Evolutionary conservation across 2,888 invertebrate genomes (phyloP).

Genomic region (Calephelis perditalis): DNA sequence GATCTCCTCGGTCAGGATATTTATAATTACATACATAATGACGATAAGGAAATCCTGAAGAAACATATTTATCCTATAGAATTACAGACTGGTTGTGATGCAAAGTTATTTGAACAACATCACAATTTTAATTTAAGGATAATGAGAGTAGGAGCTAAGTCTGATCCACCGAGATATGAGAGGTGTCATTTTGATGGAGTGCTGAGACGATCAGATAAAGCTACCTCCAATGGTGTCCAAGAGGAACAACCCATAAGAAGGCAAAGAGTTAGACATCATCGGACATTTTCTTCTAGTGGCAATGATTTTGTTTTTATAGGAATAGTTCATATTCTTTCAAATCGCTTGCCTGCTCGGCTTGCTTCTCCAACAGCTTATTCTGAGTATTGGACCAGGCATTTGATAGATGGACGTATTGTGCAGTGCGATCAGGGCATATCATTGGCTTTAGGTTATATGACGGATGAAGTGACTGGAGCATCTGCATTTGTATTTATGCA

Average conservation of each 20-base stretch:
- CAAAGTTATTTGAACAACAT: constrained; percentile 60
- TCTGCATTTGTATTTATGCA: constrained; percentile 95
- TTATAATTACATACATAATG: constrained; percentile 88
- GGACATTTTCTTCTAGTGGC: constrained; percentile 75
- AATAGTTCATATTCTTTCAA: constrained; percentile 82
- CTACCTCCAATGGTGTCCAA: constrained; percentile 69
- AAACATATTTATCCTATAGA: constrained; percentile 81
- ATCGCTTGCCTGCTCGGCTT: constrained; percentile 74
- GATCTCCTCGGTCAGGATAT: constrained; percentile 94
- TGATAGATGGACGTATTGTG: constrained; percentile 92
- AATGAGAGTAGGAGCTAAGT: constrained; percentile 83
- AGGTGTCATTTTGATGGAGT: constrained; percentile 83
- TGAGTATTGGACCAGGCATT: constrained; percentile 93
- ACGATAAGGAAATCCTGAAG: constrained; percentile 87
- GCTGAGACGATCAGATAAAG: constrained; percentile 77
- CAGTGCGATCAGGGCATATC: constrained; percentile 95
- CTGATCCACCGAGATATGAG: constrained; percentile 85
- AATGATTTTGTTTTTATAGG: constrained; percentile 84
- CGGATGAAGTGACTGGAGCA: constrained; percentile 91
- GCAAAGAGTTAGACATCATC: constrained; percentile 72
- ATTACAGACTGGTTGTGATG: constrained; percentile 53
- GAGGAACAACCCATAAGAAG: constrained; percentile 71
- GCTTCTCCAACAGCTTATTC: constrained; percentile 83
- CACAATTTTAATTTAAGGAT: constrained; percentile 78
- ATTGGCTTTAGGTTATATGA: constrained; percentile 91